Conservation (phyloP, 2,113 vertebrate species). For the Egretta garzetta region DNA sequence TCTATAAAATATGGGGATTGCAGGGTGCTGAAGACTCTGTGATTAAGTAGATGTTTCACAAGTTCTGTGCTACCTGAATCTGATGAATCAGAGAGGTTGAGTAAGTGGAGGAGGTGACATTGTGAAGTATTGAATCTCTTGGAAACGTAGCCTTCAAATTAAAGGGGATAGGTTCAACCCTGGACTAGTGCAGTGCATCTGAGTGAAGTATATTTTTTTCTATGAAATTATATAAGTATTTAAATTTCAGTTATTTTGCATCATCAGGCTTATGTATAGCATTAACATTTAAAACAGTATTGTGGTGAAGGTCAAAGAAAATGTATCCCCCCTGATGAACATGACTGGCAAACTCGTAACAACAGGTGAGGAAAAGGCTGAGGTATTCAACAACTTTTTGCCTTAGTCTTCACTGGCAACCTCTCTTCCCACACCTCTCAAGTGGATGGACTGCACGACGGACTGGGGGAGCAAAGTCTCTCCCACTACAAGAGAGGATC, state of each 20-base stretch:
- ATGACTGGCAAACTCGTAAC: neutral
- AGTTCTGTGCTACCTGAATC: neutral
- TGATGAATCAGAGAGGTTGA: neutral
- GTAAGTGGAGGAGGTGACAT: neutral
- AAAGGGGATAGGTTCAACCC: neutral
- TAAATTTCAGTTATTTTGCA: neutral
- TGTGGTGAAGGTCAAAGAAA: neutral
- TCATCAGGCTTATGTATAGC: neutral
- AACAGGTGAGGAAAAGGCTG: neutral
- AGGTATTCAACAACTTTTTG: neutral
- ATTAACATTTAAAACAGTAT: neutral
- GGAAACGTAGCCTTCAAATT: neutral
- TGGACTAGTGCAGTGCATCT: neutral
- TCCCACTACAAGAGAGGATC: neutral
- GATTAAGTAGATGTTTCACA: neutral
- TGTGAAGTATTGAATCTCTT: neutral
- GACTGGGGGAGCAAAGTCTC: neutral
- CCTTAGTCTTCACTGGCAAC: neutral
- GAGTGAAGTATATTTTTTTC: neutral
- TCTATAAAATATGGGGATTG: neutral
- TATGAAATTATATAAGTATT: neutral
- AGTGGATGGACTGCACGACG: neutral
- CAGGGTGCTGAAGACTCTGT: neutral
- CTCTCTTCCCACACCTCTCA: neutral
- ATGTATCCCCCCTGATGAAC: accelerated